Evolutionary conservation across 2,797 vertebrate species (phyloP).

Genomic region (Argentina silus): DNA sequence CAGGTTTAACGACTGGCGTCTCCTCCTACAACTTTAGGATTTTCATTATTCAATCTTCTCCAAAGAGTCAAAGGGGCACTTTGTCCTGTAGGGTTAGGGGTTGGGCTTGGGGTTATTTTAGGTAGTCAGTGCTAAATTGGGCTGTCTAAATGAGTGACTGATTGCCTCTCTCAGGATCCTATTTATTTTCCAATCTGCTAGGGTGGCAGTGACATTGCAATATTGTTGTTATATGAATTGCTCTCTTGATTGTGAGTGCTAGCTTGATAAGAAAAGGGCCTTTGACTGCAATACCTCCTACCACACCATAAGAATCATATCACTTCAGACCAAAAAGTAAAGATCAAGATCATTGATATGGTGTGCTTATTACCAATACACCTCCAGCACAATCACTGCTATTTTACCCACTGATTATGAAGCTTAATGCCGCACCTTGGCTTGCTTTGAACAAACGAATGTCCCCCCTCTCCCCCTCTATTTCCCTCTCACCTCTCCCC

Average conservation of each 20-base stretch:
- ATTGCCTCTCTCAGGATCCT: slow-evolving; percentile 77
- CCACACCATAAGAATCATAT: slow-evolving; percentile 56
- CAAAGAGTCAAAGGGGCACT: slow-evolving; percentile 64
- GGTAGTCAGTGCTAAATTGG: slow-evolving; percentile 47
- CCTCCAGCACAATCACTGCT: slow-evolving; percentile 73
- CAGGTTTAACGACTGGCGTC: slow-evolving; percentile 30
- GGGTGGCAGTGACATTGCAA: slow-evolving; percentile 56
- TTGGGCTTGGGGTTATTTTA: slow-evolving; percentile 54
- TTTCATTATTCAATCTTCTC: slow-evolving; percentile 55
- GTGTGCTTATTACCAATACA: slow-evolving; percentile 43
- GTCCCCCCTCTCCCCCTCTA: slow-evolving; percentile 12
- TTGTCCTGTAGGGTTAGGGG: slow-evolving; percentile 42
- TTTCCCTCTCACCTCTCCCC: slow-evolving; percentile 2
- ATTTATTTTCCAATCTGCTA: slow-evolving; percentile 71
- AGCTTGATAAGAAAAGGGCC: slow-evolving; percentile 52
- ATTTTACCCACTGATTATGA: slow-evolving; percentile 53
- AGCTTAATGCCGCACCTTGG: slow-evolving; percentile 26
- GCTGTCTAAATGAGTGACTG: slow-evolving; percentile 53
- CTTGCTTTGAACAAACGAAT: slow-evolving; percentile 29
- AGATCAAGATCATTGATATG: slow-evolving; percentile 67
- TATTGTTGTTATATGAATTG: slow-evolving; percentile 49
- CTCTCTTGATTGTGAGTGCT: slow-evolving; percentile 53
- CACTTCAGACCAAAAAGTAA: slow-evolving; percentile 68
- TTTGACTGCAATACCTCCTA: slow-evolving; percentile 67
- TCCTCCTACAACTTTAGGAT: slow-evolving; percentile 44